phyloP scores from a whole-genome alignment of 2,113 vertebrate genomes.

The Ceyx cyanopectus region DNA sequence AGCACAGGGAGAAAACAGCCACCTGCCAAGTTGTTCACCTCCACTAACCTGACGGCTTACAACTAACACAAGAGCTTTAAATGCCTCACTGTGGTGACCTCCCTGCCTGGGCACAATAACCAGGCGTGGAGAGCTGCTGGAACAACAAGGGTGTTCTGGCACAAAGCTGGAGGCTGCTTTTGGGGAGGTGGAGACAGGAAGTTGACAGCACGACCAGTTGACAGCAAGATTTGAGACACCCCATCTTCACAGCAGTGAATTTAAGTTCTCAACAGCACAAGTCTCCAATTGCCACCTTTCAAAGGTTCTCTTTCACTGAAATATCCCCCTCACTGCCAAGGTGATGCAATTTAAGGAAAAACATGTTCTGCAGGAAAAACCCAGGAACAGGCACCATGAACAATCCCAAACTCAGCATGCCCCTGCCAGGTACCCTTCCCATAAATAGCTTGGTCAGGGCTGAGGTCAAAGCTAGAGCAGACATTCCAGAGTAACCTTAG shows the following conservation, averaged over 20 bases:
- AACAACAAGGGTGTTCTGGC: neutral
- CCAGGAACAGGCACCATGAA: neutral
- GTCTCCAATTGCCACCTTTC: neutral
- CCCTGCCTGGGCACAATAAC: neutral
- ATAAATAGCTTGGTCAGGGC: neutral
- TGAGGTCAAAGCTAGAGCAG: conserved; percentile 39
- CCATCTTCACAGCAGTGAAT: rapidly evolving
- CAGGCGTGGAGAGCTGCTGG: neutral
- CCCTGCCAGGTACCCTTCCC: conserved; percentile 46
- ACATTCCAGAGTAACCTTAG: conserved; percentile 15
- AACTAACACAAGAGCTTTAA: neutral
- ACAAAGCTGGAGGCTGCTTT: neutral
- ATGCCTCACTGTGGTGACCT: neutral
- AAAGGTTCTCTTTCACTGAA: too few relatives aligned
- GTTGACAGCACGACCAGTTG: rapidly evolving
- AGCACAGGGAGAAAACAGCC: neutral
- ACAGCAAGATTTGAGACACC: neutral
- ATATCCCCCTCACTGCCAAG: neutral
- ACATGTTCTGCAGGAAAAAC: neutral
- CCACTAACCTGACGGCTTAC: neutral
- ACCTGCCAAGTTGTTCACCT: neutral
- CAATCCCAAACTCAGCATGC: neutral
- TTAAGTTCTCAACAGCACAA: neutral
- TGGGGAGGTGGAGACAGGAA: neutral
- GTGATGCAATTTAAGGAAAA: neutral